Evolutionary conservation across 2,113 vertebrate genomes (phyloP), one percentile per base, ranked within the genome.

Genomic region (Sorex fumeus): DNA sequence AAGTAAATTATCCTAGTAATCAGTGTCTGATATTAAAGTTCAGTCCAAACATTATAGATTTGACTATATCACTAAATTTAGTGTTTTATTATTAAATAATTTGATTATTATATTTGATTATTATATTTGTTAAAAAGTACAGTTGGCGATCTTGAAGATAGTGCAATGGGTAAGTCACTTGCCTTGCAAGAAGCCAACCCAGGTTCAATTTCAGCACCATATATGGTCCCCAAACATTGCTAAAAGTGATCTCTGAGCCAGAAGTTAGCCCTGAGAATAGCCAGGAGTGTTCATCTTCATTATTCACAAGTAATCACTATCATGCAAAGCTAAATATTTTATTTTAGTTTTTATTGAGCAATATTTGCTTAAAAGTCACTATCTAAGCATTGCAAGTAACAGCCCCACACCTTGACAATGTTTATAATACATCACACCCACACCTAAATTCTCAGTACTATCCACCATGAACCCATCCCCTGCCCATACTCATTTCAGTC

Each of bases 251-350:
- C n/a, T n/a, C n/a, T n/a, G n/a, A n/a, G n/a, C n/a, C n/a, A n/a
- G n/a, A n/a, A n/a, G n/a, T n/a, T n/a, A n/a, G n/a, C n/a, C n/a
- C n/a, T n/a, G n/a, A n/a, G n/a, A n/a, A n/a, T n/a, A n/a, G n/a
- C n/a, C n/a, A n/a, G n/a, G n/a, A n/a, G n/a, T n/a, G n/a, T 25
- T 34, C 32, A 60, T 57, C 4, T 16, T 43, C 53, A 64, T 77
- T 66, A 78, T 40, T 80, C 85, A 62, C 19, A 94, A 15, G 34
- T n/a, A 88, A 85, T 8, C 71, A 27, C 77, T 90, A 91, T 83
- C 77, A 0, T 77, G 95, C 92, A 79, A 91, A 70, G 8, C 74
- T 28, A 84, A 87, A 79, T 71, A 79, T 95, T 96, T 96, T 91
- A 19, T 70, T 36, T 70, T 34, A 13, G 32, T 28, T 66, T 28